Evolutionary conservation across 1,140 invertebrate genomes (phyloP).

Genomic region (Calephelis virginiensis): DNA sequence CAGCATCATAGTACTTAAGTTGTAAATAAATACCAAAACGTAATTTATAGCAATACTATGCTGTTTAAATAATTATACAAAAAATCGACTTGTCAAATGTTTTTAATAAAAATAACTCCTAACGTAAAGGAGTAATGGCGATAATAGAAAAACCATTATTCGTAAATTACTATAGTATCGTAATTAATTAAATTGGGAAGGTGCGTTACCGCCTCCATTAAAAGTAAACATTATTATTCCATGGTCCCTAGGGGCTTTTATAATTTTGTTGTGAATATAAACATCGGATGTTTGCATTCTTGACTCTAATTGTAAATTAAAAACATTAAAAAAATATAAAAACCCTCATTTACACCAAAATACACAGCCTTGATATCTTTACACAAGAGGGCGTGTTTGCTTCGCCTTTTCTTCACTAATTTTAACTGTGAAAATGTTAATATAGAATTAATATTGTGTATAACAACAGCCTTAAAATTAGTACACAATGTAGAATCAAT

Average conservation of each 20-base stretch:
- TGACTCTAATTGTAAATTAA: conserved; percentile 8
- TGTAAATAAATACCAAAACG: too few relatives aligned
- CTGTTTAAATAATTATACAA: too few relatives aligned
- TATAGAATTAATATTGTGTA: too few relatives aligned
- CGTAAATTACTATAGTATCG: background rate
- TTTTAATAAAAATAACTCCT: background rate
- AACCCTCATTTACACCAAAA: background rate
- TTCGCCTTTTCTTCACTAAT: too few relatives aligned
- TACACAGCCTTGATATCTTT: background rate
- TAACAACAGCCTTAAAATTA: too few relatives aligned
- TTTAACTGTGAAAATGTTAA: too few relatives aligned
- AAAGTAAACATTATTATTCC: conserved; percentile 8
- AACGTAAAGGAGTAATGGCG: background rate
- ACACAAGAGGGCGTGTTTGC: background rate
- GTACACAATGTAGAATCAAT: too few relatives aligned
- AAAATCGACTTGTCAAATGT: background rate
- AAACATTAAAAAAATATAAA: conserved; percentile 12
- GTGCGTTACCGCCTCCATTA: background rate
- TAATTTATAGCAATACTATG: too few relatives aligned
- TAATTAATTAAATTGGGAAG: conserved; percentile 8
- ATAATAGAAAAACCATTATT: conserved; percentile 4
- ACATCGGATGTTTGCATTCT: conserved; percentile 3
- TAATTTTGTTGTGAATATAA: conserved; percentile 7
- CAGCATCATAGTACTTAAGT: too few relatives aligned
- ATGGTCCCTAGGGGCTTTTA: background rate